phyloP scores from a whole-genome alignment of 2,888 invertebrate genomes.

The Aspidiotus destructor region DNA sequence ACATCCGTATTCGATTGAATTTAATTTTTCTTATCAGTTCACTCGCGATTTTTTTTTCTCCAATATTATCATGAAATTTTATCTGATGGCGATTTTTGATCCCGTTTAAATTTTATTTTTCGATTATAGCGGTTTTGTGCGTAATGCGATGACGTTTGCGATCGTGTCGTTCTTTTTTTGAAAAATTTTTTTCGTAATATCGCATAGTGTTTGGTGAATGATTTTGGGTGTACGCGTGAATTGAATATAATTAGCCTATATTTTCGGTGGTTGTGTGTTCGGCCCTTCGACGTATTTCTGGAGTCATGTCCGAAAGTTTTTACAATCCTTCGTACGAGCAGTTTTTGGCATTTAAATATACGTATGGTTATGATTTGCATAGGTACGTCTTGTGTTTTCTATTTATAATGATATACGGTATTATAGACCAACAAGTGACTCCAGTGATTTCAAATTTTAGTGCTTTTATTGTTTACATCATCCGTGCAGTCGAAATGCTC shows the following conservation, averaged over 20 bases:
- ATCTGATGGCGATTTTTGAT: not conserved
- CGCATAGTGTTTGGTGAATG: not conserved
- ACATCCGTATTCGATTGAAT: not conserved
- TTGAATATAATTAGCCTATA: not conserved
- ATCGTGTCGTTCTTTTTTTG: not conserved
- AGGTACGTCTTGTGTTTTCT: constrained; percentile 14
- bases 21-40: constrained; percentile 9
- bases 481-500: too few species aligned
- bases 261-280: not conserved
- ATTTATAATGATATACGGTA: too few species aligned
- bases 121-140: not conserved
- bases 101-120: not conserved
- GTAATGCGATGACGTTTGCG: not conserved
- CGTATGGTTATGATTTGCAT: constrained; percentile 25
- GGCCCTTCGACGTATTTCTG: not conserved
- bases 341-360: constrained; percentile 26
- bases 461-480: too few species aligned
- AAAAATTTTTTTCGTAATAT: not conserved
- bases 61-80: not conserved
- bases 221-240: not conserved
- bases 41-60: not conserved
- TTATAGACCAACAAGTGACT: too few species aligned
- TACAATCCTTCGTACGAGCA: constrained; percentile 29
- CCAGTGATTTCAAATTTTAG: too few species aligned
- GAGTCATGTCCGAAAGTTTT: constrained; percentile 28